Evolutionary conservation across 1,140 invertebrate species (phyloP), one percentile per base, ranked within the genome.

Genomic region (Heliconius hewitsoni): DNA sequence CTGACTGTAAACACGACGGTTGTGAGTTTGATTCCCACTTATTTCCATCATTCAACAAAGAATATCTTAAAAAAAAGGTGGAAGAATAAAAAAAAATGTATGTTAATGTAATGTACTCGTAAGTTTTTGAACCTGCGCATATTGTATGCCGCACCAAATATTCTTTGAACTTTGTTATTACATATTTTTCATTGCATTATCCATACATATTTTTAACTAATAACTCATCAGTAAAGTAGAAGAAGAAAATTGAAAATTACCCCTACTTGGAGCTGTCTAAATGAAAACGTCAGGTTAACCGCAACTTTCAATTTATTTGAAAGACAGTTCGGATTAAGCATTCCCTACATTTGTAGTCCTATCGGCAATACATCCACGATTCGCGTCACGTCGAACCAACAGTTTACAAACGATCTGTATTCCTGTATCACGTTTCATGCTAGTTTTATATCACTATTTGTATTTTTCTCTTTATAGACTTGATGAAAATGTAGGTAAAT

Each of bases 381-480:
- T 66, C 60, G 27, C 27, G 60, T 66, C 60, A 66, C 60, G 60
- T 66, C 60, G 3, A 16, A n/a, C 27, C 60, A 66, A 66, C 60
- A 66, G 60, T 66, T 66, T 66, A 66, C 27, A 30, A 66, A 66
- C 60, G 60, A 66, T 66, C 60, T 66, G 60, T 66, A 66, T 66
- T 66, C 60, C 60, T 27, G 13, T 66, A 66, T 66, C 60, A 66
- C 60, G 60, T 27, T 30, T 27, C 60, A 66, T 66, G 23, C 60
- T 66, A 11, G 11, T 66, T 66, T 66, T 30, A 9, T 66, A 66
- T 30, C 23, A 66, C 60, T 66, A 66, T 66, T 66, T n/a, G 11
- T 18, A 16, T 66, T 66, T 27, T 66, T 66, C 27, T 27, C 60
- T 66, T 60, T 66, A 66, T 4, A 66, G 23, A 27, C 23, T 66